Evolutionary conservation across 2,113 vertebrate genomes (phyloP).

Genomic region (Plecturocebus donacophilus): DNA sequence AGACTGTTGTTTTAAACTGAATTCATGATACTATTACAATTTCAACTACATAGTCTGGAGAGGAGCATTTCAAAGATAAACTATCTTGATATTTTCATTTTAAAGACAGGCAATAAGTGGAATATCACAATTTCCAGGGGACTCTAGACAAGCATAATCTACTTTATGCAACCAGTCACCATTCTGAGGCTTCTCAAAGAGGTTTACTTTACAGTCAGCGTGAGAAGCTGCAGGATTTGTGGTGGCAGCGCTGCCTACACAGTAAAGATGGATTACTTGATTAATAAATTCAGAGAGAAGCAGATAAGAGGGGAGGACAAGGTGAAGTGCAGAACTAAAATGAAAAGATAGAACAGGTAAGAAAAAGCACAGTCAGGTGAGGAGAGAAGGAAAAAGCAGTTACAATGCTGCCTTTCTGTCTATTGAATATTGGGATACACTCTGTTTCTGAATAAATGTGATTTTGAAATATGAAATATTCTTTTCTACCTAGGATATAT

Average conservation of each 20-base stretch:
- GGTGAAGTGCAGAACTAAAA: slow-evolving; percentile 69
- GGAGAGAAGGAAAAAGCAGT: not conserved
- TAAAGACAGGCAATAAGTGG: slow-evolving; percentile 86
- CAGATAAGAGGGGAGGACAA: slow-evolving; percentile 57
- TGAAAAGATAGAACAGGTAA: slow-evolving; percentile 64
- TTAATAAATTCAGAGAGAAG: slow-evolving; percentile 80
- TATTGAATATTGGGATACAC: not conserved
- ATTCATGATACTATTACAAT: slow-evolving; percentile 85
- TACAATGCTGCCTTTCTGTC: not conserved
- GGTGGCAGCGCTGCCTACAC: slow-evolving; percentile 49
- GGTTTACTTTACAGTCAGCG: slow-evolving; percentile 80
- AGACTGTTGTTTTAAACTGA: slow-evolving; percentile 85
- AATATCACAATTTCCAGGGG: slow-evolving; percentile 84
- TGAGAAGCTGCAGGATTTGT: slow-evolving; percentile 81
- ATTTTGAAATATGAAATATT: slow-evolving; percentile 57
- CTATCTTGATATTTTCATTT: slow-evolving; percentile 87
- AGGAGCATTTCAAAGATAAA: slow-evolving; percentile 85
- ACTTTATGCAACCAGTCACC: slow-evolving; percentile 79
- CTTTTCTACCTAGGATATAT: slow-evolving; percentile 38
- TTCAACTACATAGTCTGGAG: slow-evolving; percentile 77
- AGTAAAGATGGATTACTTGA: slow-evolving; percentile 77
- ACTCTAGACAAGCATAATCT: slow-evolving; percentile 82
- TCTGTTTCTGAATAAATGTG: slow-evolving; percentile 35
- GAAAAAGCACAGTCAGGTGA: slow-evolving; percentile 47
- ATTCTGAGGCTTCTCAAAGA: slow-evolving; percentile 81